Conservation (phyloP, 2,113 vertebrate genomes). For the Theropithecus gelada region DNA sequence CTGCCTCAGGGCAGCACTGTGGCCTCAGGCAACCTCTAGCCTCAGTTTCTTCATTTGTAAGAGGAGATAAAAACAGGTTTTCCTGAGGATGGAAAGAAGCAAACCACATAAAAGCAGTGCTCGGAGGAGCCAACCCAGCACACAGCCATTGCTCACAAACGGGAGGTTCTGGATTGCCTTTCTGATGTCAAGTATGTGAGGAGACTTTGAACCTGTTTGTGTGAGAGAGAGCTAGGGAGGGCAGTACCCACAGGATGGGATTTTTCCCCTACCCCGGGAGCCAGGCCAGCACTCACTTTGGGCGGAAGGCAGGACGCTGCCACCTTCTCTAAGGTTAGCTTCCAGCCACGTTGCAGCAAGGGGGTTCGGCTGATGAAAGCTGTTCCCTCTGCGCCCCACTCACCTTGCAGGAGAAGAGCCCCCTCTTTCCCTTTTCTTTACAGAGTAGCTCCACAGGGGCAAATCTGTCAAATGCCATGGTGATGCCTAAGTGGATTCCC, state of each 20-base stretch:
- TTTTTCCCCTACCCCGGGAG: neutral
- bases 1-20: fast-evolving
- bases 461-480: slow-evolving; percentile 78
- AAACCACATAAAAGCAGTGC: neutral
- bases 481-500: slow-evolving; percentile 82
- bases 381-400: slow-evolving; percentile 40
- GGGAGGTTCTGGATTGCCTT: neutral
- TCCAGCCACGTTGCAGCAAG: neutral
- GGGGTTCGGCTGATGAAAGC: slow-evolving; percentile 43
- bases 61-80: neutral
- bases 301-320: neutral
- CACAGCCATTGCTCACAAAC: neutral
- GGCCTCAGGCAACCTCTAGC: neutral
- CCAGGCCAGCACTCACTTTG: neutral
- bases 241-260: neutral
- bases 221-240: too few relatives aligned
- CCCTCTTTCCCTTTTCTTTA: slow-evolving; percentile 72
- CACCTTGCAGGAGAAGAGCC: slow-evolving; percentile 38
- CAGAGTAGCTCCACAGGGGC: slow-evolving; percentile 77
- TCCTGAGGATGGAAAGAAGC: neutral
- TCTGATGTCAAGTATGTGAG: neutral
- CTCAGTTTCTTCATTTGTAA: neutral
- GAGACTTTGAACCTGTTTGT: neutral
- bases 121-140: too few relatives aligned
- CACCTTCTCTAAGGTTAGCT: neutral